Evolutionary conservation across 1,140 invertebrate species (phyloP).

Genomic region (Drosophila kepulauana): DNA sequence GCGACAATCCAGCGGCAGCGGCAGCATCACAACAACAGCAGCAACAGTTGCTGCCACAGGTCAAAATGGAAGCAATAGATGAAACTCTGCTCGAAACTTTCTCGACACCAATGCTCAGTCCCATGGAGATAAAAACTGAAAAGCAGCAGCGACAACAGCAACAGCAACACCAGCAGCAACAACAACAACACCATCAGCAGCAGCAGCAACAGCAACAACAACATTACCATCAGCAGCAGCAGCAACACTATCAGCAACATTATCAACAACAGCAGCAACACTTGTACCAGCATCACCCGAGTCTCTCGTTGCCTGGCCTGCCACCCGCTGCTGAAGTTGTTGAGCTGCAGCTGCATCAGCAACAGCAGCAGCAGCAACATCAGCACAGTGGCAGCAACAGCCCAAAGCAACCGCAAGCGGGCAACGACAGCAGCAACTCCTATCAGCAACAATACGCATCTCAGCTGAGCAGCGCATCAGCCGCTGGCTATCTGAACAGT

Average conservation of each 20-base stretch:
- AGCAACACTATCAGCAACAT: slow-evolving; percentile 66
- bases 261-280: slow-evolving; percentile 73
- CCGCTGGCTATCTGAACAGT: slow-evolving; percentile 71
- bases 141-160: slow-evolving; percentile 85
- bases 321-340: slow-evolving; percentile 75
- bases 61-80: slow-evolving; percentile 91
- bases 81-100: slow-evolving; percentile 85
- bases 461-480: slow-evolving; percentile 69
- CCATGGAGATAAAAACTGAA: slow-evolving; percentile 90
- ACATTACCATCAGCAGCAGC: slow-evolving; percentile 63
- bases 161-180: slow-evolving; percentile 54
- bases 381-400: slow-evolving; percentile 48
- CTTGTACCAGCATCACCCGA: slow-evolving; percentile 81
- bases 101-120: slow-evolving; percentile 89
- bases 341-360: slow-evolving; percentile 66
- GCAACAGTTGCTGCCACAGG: slow-evolving; percentile 85
- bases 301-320: slow-evolving; percentile 65
- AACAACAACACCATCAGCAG: slow-evolving; percentile 64
- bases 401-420: slow-evolving; percentile 66
- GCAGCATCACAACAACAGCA: slow-evolving; percentile 28
- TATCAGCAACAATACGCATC: slow-evolving; percentile 84
- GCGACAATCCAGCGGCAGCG: slow-evolving; percentile 31
- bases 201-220: slow-evolving; percentile 63
- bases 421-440: slow-evolving; percentile 79
- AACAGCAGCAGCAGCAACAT: slow-evolving; percentile 58